Base-by-base conservation (phyloP, 2,797 vertebrate genomes). In the Gymnodraco acuticeps region DNA sequence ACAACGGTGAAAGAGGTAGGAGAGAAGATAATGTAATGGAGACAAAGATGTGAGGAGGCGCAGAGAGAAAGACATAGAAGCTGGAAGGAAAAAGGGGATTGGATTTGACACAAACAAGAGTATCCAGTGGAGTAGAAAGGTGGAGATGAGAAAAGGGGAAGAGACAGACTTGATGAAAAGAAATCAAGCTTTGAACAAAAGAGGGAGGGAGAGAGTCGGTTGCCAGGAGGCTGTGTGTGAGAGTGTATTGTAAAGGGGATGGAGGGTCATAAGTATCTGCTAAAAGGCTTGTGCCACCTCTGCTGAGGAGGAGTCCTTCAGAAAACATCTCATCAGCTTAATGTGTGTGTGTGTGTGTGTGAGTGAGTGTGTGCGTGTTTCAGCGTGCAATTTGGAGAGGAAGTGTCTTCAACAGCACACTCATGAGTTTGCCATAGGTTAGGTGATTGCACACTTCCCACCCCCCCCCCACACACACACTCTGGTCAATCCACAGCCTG, bases 271-370 rank as follows among this genome's bases (percentile, higher is more conserved):
- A 89, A 90, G 89, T 86, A 89, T 86, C 82, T 87, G 91, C 91
- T 90, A 93, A 93, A 92, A 94, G 91, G 84, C 90, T 92, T 91
- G 86, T 92, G 87, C 88, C 93, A 93, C 89, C 92, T 90, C 87
- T 73, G 73, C 75, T 85, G 81, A 82, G 77, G 78, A 88, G 81
- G 54, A 84, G 83, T 72, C 81, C 73, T 81, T 87, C 85, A 92
- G 78, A 90, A 82, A 91, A 91, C 88, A 86, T 84, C 89, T 91
- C 88, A 92, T 91, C 89, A 90, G 68, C 75, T 75, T 79, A 80
- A 53, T 59, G 61, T 56, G 68, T 59, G 23, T 27, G 23, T 27
- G 23, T 64, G 51, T 55, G 67, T 67, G 75, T 73, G 81, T 75
- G 75, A 62, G 75, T 61, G 47, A 27, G 66, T 73, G 66, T 47